These are phyloP conservation scores for Pao palembangensis DNA, from an alignment of 2,113 vertebrate species.

Conservation along the genomic window DNA sequence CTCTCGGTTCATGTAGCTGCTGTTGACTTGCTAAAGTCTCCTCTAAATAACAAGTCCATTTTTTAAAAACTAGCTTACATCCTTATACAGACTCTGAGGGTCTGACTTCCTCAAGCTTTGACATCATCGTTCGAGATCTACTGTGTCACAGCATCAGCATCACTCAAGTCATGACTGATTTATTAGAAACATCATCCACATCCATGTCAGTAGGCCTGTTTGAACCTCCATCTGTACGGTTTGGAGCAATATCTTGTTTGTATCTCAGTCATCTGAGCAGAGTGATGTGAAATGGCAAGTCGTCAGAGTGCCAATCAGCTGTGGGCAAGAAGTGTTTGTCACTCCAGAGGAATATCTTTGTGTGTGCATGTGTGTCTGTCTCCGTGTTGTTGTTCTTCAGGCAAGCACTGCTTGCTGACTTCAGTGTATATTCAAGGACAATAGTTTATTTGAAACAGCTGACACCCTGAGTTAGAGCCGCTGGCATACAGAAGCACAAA, in stretches of 20 bases:
- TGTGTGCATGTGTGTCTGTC: constrained; percentile 4
- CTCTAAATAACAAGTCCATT: background rate
- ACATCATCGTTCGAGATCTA: constrained; percentile 26
- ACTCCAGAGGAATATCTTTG: constrained; percentile 23
- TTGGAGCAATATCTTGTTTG: constrained; percentile 60
- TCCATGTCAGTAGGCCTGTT: constrained; percentile 49
- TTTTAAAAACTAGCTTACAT: background rate
- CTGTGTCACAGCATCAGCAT: constrained; percentile 56
- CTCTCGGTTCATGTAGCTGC: constrained; percentile 23
- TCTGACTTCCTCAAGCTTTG: constrained; percentile 18
- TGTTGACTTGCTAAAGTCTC: constrained; percentile 24
- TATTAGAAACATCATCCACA: constrained; percentile 46
- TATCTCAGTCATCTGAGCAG: constrained; percentile 46
- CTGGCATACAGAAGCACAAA: constrained; percentile 14
- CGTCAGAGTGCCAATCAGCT: constrained; percentile 52
- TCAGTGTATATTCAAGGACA: constrained; percentile 26
- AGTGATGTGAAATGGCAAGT: constrained; percentile 68
- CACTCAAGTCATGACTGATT: constrained; percentile 48
- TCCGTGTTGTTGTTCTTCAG: background rate
- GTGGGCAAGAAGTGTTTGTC: constrained; percentile 54
- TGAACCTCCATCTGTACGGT: constrained; percentile 58
- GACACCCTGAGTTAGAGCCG: constrained; percentile 14
- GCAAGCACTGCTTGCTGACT: background rate
- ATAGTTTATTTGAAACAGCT: constrained; percentile 24
- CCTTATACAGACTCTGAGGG: background rate